phyloP scores from a whole-genome alignment of 2,113 vertebrate genomes.

The Ibidorhyncha struthersii region DNA sequence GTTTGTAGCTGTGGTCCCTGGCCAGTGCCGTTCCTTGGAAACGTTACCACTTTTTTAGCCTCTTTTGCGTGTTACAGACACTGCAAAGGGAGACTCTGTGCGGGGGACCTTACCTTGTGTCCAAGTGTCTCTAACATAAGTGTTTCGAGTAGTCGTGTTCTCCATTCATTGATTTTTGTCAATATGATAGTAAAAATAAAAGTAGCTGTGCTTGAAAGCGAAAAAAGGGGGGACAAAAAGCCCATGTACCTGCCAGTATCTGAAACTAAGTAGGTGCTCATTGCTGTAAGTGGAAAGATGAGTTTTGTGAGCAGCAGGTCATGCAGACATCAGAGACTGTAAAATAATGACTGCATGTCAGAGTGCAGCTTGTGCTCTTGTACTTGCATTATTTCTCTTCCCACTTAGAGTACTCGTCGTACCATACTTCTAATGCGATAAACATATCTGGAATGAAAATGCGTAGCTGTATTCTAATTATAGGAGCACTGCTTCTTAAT shows the following conservation, averaged over 20 bases:
- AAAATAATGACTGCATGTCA: neutral
- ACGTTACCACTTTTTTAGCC: neutral
- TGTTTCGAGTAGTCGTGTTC: neutral
- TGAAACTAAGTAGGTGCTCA: neutral
- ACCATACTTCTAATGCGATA: neutral
- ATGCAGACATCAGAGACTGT: neutral
- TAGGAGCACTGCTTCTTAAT: neutral
- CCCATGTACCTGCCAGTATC: neutral
- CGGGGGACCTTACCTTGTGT: neutral
- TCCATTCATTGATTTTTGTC: neutral
- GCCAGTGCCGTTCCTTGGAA: neutral
- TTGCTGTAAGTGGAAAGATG: neutral
- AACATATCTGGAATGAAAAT: neutral
- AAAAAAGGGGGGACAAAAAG: neutral
- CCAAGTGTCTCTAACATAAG: neutral
- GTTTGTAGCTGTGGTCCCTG: neutral
- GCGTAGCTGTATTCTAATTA: neutral
- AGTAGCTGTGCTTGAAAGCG: neutral
- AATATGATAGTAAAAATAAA: neutral
- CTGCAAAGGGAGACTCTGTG: neutral
- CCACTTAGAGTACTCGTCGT: neutral
- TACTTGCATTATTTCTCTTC: neutral
- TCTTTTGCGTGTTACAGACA: neutral
- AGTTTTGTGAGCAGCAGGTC: conserved; percentile 4
- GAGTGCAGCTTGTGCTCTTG: neutral